phyloP scores from a whole-genome alignment of 2,113 vertebrate species.

The Ailuropoda melanoleuca region DNA sequence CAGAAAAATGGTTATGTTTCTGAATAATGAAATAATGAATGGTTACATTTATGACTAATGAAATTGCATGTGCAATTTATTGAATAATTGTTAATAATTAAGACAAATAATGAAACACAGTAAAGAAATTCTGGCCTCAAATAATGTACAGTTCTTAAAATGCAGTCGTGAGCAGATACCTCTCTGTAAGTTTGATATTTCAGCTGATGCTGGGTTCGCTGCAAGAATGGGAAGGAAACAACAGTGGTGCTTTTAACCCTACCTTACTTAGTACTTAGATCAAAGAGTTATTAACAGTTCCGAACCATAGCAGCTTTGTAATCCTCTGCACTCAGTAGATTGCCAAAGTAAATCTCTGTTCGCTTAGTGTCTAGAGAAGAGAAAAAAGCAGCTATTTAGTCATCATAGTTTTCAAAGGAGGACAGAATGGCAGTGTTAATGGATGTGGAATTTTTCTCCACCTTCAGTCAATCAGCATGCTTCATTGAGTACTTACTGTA shows the following conservation, averaged over 20 bases:
- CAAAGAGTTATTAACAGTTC: constrained; percentile 54
- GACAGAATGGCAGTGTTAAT: neutral
- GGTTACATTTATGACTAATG: neutral
- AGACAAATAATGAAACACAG: constrained; percentile 20
- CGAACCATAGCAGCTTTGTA: neutral
- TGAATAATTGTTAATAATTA: constrained; percentile 47
- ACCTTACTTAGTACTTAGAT: constrained; percentile 24
- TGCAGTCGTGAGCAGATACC: neutral
- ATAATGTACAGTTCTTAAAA: neutral
- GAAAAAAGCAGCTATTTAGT: constrained; percentile 10
- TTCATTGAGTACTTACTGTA: neutral
- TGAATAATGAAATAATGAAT: constrained; percentile 35
- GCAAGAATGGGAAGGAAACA: neutral
- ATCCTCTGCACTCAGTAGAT: constrained; percentile 47
- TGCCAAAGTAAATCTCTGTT: constrained; percentile 51
- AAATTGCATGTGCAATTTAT: constrained; percentile 8
- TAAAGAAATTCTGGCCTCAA: neutral
- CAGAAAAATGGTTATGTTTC: constrained; percentile 20
- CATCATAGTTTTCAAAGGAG: neutral
- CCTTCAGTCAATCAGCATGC: neutral
- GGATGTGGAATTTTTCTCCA: neutral
- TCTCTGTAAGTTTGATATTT: neutral
- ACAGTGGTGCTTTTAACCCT: neutral
- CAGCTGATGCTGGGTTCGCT: neutral
- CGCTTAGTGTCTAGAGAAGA: neutral